Conservation (phyloP, 2,113 vertebrate genomes). For the Hirundichthys speculiger region DNA sequence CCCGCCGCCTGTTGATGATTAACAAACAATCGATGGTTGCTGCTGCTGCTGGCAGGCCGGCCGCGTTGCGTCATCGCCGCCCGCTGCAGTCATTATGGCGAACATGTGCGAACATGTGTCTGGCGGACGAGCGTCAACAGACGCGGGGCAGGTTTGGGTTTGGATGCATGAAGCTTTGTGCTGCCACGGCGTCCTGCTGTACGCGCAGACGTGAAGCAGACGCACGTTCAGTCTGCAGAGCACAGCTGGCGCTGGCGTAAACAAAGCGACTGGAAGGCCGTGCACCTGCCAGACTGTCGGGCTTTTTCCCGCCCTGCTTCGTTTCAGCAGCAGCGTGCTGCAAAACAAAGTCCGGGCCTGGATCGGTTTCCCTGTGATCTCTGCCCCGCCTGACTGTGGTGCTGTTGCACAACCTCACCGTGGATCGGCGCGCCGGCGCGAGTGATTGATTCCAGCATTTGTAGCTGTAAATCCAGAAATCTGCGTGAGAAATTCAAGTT, state of each 20-base stretch:
- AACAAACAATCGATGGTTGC: conserved; percentile 14
- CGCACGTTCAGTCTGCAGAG: conserved; percentile 28
- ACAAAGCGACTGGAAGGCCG: too few relatives aligned
- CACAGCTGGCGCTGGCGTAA: not conserved
- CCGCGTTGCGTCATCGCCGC: not conserved
- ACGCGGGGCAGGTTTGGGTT: conserved; percentile 24
- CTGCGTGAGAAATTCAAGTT: too few relatives aligned
- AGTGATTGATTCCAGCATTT: too few relatives aligned
- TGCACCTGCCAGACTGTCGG: too few relatives aligned
- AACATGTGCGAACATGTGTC: conserved; percentile 14
- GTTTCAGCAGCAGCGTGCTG: too few relatives aligned
- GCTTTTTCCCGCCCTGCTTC: too few relatives aligned
- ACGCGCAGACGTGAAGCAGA: not conserved
- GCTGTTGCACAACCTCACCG: too few relatives aligned
- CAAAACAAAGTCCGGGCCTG: too few relatives aligned
- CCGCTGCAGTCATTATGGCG: not conserved
- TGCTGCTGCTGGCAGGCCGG: not conserved
- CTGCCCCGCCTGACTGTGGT: not conserved
- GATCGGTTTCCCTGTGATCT: not conserved
- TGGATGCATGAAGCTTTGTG: conserved; percentile 24
- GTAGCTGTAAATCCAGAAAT: too few relatives aligned
- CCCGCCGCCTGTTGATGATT: not conserved
- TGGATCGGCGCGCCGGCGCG: too few relatives aligned
- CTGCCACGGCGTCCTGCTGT: not conserved
- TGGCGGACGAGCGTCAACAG: conserved; percentile 20